A percentile compares a stretch with the other conserved stretches of the same genome.
Evolutionary conservation across 1,140 invertebrate genomes (phyloP).

Genomic region (Brachionus paranguensis): DNA sequence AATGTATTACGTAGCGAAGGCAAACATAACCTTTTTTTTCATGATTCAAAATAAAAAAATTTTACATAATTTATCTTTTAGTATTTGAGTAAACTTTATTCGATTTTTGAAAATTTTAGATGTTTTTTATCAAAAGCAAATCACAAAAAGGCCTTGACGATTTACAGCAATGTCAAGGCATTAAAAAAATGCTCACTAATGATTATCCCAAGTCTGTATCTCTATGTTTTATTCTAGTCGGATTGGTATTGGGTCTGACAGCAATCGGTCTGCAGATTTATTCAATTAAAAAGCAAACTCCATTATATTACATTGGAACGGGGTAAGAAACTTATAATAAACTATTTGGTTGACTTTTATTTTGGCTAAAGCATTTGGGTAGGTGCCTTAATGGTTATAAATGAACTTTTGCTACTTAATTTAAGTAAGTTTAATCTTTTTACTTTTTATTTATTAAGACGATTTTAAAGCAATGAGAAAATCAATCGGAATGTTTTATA

Average conservation of each 20-base stretch:
- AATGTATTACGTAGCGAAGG: not conserved
- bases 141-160: not conserved
- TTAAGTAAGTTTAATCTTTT: not conserved
- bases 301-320: not conserved
- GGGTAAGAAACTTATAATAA: not conserved
- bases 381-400: not conserved
- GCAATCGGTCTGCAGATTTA: not conserved
- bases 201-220: not conserved
- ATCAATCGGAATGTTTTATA: not conserved
- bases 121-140: conserved; percentile 1
- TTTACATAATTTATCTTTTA: not conserved
- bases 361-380: not conserved
- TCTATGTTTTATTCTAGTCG: not conserved
- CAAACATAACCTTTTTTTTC: not conserved
- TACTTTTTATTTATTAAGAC: not conserved
- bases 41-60: not conserved
- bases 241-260: not conserved
- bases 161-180: not conserved
- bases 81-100: not conserved
- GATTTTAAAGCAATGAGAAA: not conserved
- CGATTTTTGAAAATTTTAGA: not conserved
- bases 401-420: not conserved
- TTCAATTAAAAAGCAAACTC: not conserved
- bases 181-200: not conserved
- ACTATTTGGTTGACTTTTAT: not conserved